phyloP scores from a whole-genome alignment of 2,888 invertebrate species.

The Lypha dubia region DNA sequence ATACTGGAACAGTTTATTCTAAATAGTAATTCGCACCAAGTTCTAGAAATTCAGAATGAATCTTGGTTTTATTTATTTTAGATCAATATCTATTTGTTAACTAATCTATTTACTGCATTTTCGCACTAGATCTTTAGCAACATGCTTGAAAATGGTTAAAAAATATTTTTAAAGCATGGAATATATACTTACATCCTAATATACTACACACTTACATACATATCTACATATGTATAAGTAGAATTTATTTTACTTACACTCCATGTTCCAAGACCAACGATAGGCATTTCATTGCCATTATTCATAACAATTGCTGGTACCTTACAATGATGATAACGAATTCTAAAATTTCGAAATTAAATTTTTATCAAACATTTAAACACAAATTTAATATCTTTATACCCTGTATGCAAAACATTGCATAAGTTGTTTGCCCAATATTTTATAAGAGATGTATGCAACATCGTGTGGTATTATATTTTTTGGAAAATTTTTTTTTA shows the following conservation, averaged over 20 bases:
- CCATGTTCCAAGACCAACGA: conserved; percentile 91
- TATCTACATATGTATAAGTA: too few species aligned
- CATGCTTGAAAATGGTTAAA: too few species aligned
- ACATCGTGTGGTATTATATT: background rate
- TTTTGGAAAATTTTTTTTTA: background rate
- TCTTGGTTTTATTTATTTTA: too few species aligned
- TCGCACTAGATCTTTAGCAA: too few species aligned
- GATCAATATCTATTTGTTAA: too few species aligned
- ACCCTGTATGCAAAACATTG: conserved; percentile 6
- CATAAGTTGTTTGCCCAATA: background rate
- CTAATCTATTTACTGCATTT: too few species aligned
- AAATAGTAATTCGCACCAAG: too few species aligned
- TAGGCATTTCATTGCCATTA: conserved; percentile 87
- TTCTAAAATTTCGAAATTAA: conserved; percentile 21
- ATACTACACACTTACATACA: too few species aligned
- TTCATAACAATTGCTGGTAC: conserved; percentile 81
- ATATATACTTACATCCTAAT: too few species aligned
- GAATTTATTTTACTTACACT: conserved; percentile 85
- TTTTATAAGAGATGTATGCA: background rate
- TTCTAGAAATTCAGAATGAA: too few species aligned
- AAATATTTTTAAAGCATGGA: too few species aligned
- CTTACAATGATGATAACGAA: conserved; percentile 34
- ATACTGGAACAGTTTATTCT: too few species aligned
- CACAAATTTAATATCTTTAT: background rate
- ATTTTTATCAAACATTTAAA: background rate